Percentiles rank a stretch among this genome's conserved stretches.
phyloP scores from a whole-genome alignment of 1,140 invertebrate genomes.

The Achatina immaculata region DNA sequence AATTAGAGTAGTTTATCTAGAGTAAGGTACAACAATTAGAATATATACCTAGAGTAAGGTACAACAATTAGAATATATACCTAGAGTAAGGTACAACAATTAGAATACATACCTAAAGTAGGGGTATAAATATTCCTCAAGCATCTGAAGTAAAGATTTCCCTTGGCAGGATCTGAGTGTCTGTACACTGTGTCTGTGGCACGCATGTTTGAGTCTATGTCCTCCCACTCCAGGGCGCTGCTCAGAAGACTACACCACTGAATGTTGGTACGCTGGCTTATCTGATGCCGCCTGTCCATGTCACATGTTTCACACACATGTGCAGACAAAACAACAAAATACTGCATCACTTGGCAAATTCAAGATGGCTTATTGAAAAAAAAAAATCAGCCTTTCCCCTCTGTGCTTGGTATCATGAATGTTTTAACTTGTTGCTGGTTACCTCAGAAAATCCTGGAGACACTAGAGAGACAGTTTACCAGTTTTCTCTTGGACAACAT shows the following conservation, averaged over 20 bases:
- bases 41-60: too few relatives aligned
- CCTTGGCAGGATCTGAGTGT: slow-evolving; percentile 9
- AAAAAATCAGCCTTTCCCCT: not conserved
- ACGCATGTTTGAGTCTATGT: slow-evolving; percentile 84
- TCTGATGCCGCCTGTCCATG: slow-evolving; percentile 56
- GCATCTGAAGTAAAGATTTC: slow-evolving; percentile 22
- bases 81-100: too few relatives aligned
- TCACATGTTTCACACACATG: too few relatives aligned
- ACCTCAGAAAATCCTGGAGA: not conserved
- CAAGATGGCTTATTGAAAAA: not conserved
- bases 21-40: too few relatives aligned
- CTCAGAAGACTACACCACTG: slow-evolving; percentile 91
- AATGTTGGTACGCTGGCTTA: slow-evolving; percentile 81
- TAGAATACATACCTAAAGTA: slow-evolving; percentile 59
- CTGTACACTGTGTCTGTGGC: slow-evolving; percentile 72
- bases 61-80: too few relatives aligned
- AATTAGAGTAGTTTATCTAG: too few relatives aligned
- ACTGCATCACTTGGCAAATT: not conserved
- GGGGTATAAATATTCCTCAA: slow-evolving; percentile 58
- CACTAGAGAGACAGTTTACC: not conserved
- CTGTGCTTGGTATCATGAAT: too few relatives aligned
- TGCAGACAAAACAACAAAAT: not conserved
- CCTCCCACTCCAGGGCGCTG: slow-evolving; percentile 83
- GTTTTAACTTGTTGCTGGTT: too few relatives aligned
- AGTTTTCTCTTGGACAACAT: too few relatives aligned